A percentile compares a stretch with the other conserved stretches of the same genome.
phyloP scores from a whole-genome alignment of 2,113 vertebrate genomes.

The Toxotes chatareus region DNA sequence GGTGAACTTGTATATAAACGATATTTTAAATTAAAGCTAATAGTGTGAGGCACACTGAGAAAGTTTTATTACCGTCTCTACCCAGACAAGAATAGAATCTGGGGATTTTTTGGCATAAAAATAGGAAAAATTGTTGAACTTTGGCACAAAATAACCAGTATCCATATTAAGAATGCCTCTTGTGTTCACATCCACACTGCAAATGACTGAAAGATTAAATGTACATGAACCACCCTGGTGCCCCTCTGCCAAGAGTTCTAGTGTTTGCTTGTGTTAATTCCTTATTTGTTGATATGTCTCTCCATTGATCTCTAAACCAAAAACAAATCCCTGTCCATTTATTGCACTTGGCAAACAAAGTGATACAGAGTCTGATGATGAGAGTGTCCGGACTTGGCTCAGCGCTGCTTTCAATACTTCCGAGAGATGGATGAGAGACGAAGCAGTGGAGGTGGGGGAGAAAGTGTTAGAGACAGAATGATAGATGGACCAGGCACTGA shows the following conservation, averaged over 20 bases:
- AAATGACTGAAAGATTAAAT: not conserved
- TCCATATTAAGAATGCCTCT: not conserved
- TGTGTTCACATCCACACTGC: not conserved
- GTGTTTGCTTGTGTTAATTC: constrained; percentile 27
- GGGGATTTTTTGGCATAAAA: not conserved
- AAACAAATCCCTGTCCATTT: constrained; percentile 53
- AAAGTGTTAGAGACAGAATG: constrained; percentile 60
- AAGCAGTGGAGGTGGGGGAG: not conserved
- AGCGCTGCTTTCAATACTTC: constrained; percentile 56
- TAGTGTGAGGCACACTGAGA: not conserved
- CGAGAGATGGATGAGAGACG: constrained; percentile 57
- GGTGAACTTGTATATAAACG: not conserved
- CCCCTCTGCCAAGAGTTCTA: constrained; percentile 23
- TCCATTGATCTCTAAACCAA: constrained; percentile 3
- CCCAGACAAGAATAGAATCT: not conserved
- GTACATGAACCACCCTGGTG: not conserved
- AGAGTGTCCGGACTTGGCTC: constrained; percentile 49
- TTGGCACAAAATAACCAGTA: not conserved
- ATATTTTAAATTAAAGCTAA: not conserved
- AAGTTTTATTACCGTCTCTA: not conserved
- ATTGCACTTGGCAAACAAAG: constrained; percentile 43
- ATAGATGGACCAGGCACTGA: constrained; percentile 66
- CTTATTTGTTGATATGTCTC: constrained; percentile 41
- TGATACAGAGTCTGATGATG: constrained; percentile 44
- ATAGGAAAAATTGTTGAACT: too few species aligned